Percentiles rank a stretch among this genome's conserved stretches.
Evolutionary conservation across 2,797 vertebrate species (phyloP).

Genomic region (Anguilla obscura): DNA sequence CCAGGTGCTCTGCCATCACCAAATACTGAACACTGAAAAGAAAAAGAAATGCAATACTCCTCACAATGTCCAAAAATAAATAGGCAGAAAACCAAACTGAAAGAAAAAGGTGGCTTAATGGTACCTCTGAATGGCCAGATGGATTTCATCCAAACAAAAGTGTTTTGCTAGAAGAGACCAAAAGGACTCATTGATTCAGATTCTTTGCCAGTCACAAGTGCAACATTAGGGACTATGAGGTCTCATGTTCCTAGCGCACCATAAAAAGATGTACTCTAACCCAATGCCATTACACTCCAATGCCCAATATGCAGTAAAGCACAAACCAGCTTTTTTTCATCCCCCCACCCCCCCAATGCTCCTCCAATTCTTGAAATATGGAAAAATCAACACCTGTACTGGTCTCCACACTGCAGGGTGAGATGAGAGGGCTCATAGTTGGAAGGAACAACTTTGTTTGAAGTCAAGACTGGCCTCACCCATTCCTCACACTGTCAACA

Average conservation of each 20-base stretch:
- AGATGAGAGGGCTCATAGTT: not conserved
- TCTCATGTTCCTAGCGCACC: not conserved
- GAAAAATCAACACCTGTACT: not conserved
- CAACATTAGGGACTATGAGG: not conserved
- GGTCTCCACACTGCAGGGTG: not conserved
- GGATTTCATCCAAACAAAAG: not conserved
- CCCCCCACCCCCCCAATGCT: not conserved
- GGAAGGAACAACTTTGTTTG: not conserved
- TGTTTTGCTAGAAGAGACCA: not conserved
- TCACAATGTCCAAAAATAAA: constrained; percentile 11
- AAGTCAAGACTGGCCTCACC: not conserved
- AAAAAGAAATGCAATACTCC: constrained; percentile 8
- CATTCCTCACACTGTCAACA: not conserved
- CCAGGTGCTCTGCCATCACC: constrained; percentile 15
- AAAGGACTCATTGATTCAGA: not conserved
- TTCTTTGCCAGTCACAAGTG: not conserved
- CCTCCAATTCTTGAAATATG: not conserved
- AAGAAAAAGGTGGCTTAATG: not conserved
- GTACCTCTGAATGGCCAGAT: not conserved
- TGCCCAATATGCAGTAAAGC: not conserved
- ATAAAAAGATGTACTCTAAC: not conserved
- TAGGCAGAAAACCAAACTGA: not conserved
- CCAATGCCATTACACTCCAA: not conserved
- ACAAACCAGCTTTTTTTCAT: not conserved
- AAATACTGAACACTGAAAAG: not conserved